Evolutionary conservation across 2,797 vertebrate species (phyloP), one percentile per base, ranked within the genome.

Genomic region (Triplophysa yarkandensis): DNA sequence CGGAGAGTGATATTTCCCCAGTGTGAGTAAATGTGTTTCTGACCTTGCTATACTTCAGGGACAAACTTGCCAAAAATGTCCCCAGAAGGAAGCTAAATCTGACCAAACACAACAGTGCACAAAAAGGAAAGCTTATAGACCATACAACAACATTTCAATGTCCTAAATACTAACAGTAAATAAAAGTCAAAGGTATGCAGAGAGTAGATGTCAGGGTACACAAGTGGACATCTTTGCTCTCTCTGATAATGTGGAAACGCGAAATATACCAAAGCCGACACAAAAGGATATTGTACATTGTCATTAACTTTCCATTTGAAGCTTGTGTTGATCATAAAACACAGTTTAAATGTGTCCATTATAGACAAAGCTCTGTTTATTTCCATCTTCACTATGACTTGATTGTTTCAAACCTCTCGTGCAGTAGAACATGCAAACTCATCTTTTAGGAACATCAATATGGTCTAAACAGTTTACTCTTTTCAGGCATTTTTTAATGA

Each of bases 251-350:
- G 17, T 46, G 2, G 19, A 8, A 46, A 19, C 6, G 5, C 17
- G 1, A n/a, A n/a, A 46, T 46, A 46, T 46, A 17, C 17, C 0
- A 46, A 44, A 44, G 16, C 14, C 3, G 41, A 43, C 14, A 1
- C 14, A 43, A 17, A 4, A 4, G n/a, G n/a, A n/a, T n/a, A n/a
- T n/a, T n/a, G n/a, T n/a, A n/a, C n/a, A n/a, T n/a, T n/a, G n/a
- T n/a, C n/a, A n/a, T n/a, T n/a, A 72, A 87, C 86, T 91, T 89
- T 88, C 90, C 88, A 88, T 91, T 92, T 92, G 89, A 87, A 91
- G 90, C 85, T 89, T 88, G 83, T 85, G 80, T 87, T 90, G 83
- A 85, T 85, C 83, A 86, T 87, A 84, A 82, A 71, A 54, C 86
- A 83, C 57, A 81, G 88, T 88, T 86, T 86, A 86, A 79, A 85